A percentile compares a stretch with the other conserved stretches of the same genome.
Evolutionary conservation across 2,113 vertebrate species (phyloP).

Genomic region (Mungos mungo): DNA sequence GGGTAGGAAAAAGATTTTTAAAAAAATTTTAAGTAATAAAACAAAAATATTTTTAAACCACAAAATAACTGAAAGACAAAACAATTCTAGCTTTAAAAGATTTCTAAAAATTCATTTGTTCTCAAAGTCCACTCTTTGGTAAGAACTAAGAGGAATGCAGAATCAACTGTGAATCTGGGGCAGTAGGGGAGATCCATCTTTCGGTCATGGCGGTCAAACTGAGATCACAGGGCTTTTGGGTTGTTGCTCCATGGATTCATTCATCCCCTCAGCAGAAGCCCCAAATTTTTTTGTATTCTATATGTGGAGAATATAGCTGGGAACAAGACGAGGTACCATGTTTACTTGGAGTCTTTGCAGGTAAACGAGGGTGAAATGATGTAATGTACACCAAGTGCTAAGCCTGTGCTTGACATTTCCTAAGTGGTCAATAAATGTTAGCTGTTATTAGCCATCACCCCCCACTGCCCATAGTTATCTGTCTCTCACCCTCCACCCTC

Average conservation of each 20-base stretch:
- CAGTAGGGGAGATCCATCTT: not conserved
- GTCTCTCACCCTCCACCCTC: not conserved
- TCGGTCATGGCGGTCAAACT: not conserved
- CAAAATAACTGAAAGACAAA: not conserved
- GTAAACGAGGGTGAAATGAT: not conserved
- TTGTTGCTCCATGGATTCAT: not conserved
- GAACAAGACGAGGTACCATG: not conserved
- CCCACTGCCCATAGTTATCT: not conserved
- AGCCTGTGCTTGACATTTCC: not conserved
- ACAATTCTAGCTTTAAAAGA: not conserved
- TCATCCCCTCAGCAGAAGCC: not conserved
- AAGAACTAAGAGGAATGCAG: not conserved
- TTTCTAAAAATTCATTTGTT: not conserved
- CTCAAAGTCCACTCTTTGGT: not conserved
- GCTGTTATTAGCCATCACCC: not conserved
- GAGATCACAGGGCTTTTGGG: not conserved
- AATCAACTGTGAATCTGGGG: not conserved
- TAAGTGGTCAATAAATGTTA: not conserved
- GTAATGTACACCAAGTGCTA: not conserved
- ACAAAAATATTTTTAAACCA: not conserved
- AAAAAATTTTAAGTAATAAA: not conserved
- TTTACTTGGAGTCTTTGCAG: not conserved
- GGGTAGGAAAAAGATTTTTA: not conserved
- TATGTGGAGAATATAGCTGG: not conserved
- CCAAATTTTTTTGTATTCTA: not conserved